Conservation (phyloP, 2,888 invertebrate species). For the Zonitis immaculata region DNA sequence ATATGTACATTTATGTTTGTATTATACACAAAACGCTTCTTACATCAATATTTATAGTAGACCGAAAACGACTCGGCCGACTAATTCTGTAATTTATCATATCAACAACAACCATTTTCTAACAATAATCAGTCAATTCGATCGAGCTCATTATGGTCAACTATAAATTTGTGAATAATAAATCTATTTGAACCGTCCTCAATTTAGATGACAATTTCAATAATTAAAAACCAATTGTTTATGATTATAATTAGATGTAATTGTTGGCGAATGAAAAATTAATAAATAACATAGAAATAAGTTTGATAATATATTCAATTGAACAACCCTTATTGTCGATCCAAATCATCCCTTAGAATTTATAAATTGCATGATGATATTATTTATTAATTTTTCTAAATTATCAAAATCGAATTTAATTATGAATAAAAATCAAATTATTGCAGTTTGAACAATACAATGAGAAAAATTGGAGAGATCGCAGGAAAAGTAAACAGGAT, state of each 20-base stretch:
- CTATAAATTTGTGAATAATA: no score
- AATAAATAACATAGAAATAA: background rate
- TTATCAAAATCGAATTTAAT: constrained; percentile 2
- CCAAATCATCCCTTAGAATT: background rate
- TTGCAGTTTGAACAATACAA: constrained; percentile 19
- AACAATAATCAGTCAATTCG: no score
- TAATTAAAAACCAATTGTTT: background rate
- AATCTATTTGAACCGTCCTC: background rate
- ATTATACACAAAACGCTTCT: background rate
- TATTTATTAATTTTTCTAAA: constrained; percentile 6
- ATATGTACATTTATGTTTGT: background rate
- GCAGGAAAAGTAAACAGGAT: constrained; percentile 17
- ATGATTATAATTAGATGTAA: background rate
- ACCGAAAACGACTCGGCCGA: background rate
- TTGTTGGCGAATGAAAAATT: background rate
- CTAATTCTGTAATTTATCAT: no score
- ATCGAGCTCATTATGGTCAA: no score
- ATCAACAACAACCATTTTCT: no score
- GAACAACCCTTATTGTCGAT: background rate
- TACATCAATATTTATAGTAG: background rate
- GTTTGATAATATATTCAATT: background rate
- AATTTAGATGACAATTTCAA: no score
- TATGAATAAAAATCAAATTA: constrained; percentile 10
- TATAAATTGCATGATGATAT: background rate
- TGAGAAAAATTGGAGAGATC: constrained; percentile 13